phyloP scores from a whole-genome alignment of 2,888 invertebrate species.

The Tinea pellionella region DNA sequence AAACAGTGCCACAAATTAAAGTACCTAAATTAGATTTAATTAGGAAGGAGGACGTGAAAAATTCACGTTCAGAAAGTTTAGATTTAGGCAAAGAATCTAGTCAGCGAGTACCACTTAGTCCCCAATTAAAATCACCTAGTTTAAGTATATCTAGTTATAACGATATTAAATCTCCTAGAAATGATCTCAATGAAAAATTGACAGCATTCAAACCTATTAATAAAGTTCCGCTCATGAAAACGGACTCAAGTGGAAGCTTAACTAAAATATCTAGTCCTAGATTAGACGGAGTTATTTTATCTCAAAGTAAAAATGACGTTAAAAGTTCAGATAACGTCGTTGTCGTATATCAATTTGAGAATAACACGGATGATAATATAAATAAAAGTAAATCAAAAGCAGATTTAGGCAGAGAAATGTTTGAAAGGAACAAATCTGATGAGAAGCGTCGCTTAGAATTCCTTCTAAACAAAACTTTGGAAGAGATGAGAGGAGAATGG shows the following conservation, averaged over 20 bases:
- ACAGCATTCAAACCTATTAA: slow-evolving; percentile 41
- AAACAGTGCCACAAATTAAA: slow-evolving; percentile 42
- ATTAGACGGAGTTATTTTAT: slow-evolving; percentile 53
- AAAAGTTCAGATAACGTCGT: slow-evolving; percentile 51
- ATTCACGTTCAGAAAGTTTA: slow-evolving; percentile 28
- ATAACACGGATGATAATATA: slow-evolving; percentile 36
- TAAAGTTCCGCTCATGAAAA: slow-evolving; percentile 36
- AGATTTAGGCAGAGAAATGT: slow-evolving; percentile 49
- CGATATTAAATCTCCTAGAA: slow-evolving; percentile 40
- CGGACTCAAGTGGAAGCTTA: slow-evolving; percentile 43
- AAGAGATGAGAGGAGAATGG: slow-evolving; percentile 67
- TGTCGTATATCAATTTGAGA: slow-evolving; percentile 58
- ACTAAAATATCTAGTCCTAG: slow-evolving; percentile 49
- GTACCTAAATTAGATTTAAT: slow-evolving; percentile 45
- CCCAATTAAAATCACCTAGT: slow-evolving; percentile 36
- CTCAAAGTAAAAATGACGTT: slow-evolving; percentile 46
- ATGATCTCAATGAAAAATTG: slow-evolving; percentile 48
- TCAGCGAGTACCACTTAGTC: slow-evolving; percentile 17
- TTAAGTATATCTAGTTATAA: slow-evolving; percentile 28
- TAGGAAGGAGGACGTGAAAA: slow-evolving; percentile 38
- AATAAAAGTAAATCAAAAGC: slow-evolving; percentile 44
- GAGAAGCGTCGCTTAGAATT: slow-evolving; percentile 52
- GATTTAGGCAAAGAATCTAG: slow-evolving; percentile 30
- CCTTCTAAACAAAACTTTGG: slow-evolving; percentile 59
- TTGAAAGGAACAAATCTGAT: slow-evolving; percentile 52